Percentiles rank a stretch among this genome's conserved stretches.
phyloP scores from a whole-genome alignment of 2,113 vertebrate species.

The Coracopsis vasa region DNA sequence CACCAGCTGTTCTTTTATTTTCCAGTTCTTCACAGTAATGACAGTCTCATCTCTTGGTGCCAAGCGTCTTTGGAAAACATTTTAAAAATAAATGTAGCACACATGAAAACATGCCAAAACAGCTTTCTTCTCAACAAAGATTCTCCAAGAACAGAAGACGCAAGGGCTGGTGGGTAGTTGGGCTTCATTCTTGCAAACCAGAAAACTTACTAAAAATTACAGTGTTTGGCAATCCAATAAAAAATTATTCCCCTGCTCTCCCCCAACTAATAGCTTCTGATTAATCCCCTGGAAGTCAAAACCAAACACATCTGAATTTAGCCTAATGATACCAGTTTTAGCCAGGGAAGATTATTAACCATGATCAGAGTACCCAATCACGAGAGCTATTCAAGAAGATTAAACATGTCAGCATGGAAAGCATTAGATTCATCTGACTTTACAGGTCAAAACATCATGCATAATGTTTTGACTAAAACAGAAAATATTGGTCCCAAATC shows the following conservation, averaged over 20 bases:
- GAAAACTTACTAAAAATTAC: background rate
- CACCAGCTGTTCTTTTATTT: slow-evolving; percentile 30
- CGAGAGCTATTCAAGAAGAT: background rate
- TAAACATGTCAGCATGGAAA: background rate
- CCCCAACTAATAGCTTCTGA: background rate
- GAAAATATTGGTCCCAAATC: background rate
- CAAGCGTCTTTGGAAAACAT: slow-evolving; percentile 9
- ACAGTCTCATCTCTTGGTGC: background rate
- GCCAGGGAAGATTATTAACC: background rate
- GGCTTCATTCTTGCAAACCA: background rate
- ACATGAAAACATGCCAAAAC: slow-evolving; percentile 17
- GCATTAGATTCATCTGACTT: background rate
- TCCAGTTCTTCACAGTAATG: background rate
- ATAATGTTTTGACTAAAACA: background rate
- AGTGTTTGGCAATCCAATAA: background rate
- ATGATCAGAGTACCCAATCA: background rate
- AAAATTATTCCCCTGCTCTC: background rate
- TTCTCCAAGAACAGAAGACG: background rate
- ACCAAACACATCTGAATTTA: background rate
- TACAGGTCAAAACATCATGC: background rate
- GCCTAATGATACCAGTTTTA: background rate
- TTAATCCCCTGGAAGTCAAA: background rate
- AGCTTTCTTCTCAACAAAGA: background rate
- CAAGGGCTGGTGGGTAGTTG: background rate
- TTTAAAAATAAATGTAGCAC: slow-evolving; percentile 15